A percentile compares a stretch with the other conserved stretches of the same genome.
Evolutionary conservation across 1,140 invertebrate species (phyloP).

Genomic region (Protaetia brevitarsis): DNA sequence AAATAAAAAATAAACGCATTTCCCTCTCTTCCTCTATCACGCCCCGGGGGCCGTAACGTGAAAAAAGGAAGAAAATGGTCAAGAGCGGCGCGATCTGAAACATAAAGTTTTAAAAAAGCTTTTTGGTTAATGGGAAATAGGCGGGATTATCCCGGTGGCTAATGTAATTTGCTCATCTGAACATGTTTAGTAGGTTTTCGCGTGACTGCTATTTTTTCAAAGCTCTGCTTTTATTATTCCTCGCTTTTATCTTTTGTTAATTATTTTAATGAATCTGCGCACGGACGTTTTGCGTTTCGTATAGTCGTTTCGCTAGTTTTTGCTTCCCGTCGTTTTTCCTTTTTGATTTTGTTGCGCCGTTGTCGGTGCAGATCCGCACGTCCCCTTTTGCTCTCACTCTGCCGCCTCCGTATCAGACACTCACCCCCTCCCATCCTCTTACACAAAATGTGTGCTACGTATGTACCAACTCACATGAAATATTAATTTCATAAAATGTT

Average conservation of each 20-base stretch:
- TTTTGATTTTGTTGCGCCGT: neutral
- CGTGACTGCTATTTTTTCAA: conserved; percentile 45
- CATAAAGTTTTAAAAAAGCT: conserved; percentile 43
- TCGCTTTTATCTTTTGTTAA: conserved; percentile 43
- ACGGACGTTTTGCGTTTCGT: conserved; percentile 6
- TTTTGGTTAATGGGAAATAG: conserved; percentile 46
- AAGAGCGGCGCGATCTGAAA: conserved; percentile 34
- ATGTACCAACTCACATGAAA: neutral
- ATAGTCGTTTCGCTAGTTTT: neutral
- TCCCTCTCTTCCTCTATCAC: neutral
- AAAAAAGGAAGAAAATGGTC: conserved; percentile 24
- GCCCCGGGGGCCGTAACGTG: neutral
- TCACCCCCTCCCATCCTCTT: neutral
- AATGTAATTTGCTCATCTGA: conserved; percentile 48
- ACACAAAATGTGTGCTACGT: neutral
- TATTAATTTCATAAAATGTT: conserved; percentile 16
- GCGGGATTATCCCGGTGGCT: conserved; percentile 43
- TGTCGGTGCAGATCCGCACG: neutral
- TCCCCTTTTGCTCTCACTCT: neutral
- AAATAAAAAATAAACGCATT: neutral
- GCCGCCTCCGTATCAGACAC: neutral
- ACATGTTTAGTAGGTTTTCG: conserved; percentile 46
- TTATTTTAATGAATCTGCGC: conserved; percentile 45
- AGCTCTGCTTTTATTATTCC: conserved; percentile 41
- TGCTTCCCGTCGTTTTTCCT: conserved; percentile 6